Evolutionary conservation across 2,888 invertebrate species (phyloP).

Genomic region (Eudemis profundana): DNA sequence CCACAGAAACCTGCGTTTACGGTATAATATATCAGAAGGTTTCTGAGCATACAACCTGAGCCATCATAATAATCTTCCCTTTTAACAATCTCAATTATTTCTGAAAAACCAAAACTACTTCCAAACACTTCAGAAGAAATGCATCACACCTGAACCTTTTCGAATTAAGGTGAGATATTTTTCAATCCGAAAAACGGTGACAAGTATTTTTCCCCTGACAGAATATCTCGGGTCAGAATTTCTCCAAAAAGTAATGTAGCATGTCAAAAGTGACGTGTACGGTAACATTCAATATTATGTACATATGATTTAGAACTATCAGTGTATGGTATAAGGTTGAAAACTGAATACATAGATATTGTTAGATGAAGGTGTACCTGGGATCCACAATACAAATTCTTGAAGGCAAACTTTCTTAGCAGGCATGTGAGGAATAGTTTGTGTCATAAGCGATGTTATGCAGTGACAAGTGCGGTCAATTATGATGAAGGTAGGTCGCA

Average conservation of each 20-base stretch:
- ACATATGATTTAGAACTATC: not conserved
- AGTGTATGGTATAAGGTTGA: not conserved
- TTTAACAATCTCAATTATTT: no score
- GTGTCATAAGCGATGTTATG: constrained; percentile 7
- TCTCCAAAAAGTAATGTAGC: constrained; percentile 11
- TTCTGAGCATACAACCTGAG: no score
- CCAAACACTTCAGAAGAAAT: constrained; percentile 1
- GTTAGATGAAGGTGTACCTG: not conserved
- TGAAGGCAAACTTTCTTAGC: constrained; percentile 25
- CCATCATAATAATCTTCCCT: no score
- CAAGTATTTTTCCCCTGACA: constrained; percentile 2
- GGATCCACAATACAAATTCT: constrained; percentile 31
- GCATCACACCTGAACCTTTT: constrained; percentile 12
- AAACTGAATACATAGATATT: not conserved
- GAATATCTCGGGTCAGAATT: constrained; percentile 23
- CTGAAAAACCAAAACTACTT: not conserved
- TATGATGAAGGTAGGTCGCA: constrained; percentile 11
- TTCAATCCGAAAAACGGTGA: constrained; percentile 17
- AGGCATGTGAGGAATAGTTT: constrained; percentile 28
- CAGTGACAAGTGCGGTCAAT: constrained; percentile 3
- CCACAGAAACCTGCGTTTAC: no score
- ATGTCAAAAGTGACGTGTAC: constrained; percentile 13
- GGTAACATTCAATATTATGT: constrained; percentile 2
- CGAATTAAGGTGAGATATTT: constrained; percentile 15
- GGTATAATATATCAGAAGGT: no score